These are phyloP conservation scores for Phyllotis vaccarum DNA, from an alignment of 2,797 vertebrate species.

Conservation along the genomic window DNA sequence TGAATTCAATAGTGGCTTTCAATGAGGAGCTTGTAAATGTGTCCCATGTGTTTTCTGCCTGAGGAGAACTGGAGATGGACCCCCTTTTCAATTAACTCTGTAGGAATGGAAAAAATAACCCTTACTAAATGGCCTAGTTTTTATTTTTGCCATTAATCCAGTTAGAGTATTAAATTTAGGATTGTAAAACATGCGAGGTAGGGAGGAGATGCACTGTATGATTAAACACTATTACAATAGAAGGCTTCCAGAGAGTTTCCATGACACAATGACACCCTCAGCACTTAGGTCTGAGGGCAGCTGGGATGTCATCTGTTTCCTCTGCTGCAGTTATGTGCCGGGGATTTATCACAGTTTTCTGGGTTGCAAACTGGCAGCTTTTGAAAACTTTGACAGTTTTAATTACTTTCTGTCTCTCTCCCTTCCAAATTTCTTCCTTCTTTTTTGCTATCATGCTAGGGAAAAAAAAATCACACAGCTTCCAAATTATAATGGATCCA, in stretches of 20 bases:
- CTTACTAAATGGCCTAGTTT: constrained; percentile 55
- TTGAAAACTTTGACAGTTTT: constrained; percentile 45
- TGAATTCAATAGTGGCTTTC: constrained; percentile 68
- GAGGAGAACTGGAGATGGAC: constrained; percentile 49
- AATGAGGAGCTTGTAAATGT: constrained; percentile 77
- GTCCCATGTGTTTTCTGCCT: constrained; percentile 79
- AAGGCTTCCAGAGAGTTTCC: constrained; percentile 63
- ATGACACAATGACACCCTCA: constrained; percentile 17
- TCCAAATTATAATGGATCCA: not conserved
- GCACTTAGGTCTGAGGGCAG: constrained; percentile 32
- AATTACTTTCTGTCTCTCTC: not conserved
- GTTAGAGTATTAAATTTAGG: constrained; percentile 57
- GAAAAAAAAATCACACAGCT: not conserved
- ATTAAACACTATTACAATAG: constrained; percentile 8
- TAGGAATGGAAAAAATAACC: constrained; percentile 41
- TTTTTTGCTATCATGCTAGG: not conserved
- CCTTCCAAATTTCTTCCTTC: not conserved
- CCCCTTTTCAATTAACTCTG: constrained; percentile 46
- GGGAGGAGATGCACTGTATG: constrained; percentile 28
- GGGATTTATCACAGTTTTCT: constrained; percentile 24
- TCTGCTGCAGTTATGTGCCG: constrained; percentile 19
- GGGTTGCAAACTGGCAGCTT: constrained; percentile 22
- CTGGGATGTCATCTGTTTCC: not conserved
- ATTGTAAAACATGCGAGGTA: constrained; percentile 36
- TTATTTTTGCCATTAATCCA: constrained; percentile 67